Conservation (phyloP, 2,888 invertebrate species). For the Melieria crassipennis region DNA sequence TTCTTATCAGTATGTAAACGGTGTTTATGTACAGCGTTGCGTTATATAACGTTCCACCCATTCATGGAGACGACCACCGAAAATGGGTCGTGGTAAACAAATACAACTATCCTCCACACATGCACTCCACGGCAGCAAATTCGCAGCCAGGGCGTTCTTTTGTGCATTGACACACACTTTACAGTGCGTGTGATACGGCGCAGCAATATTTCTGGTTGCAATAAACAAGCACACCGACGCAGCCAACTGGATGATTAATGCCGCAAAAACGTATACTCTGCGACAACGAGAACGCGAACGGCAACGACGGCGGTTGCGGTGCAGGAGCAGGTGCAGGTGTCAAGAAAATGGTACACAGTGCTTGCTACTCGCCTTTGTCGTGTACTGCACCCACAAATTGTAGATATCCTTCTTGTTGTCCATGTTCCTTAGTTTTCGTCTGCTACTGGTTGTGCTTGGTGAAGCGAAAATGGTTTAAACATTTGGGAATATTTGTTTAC, state of each 20-base stretch:
- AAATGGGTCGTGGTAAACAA: background rate
- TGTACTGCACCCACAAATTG: conserved; percentile 69
- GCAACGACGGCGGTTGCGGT: too few relatives aligned
- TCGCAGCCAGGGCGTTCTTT: too few relatives aligned
- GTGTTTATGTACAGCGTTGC: conserved; percentile 22
- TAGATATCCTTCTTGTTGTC: conserved; percentile 68
- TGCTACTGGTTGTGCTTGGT: conserved; percentile 17
- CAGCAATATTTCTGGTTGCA: too few relatives aligned
- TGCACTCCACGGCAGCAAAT: too few relatives aligned
- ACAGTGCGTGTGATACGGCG: too few relatives aligned
- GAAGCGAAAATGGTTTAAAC: conserved; percentile 26
- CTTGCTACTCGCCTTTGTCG: conserved; percentile 62
- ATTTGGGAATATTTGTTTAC: conserved; percentile 33
- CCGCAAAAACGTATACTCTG: conserved; percentile 21
- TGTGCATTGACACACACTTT: too few relatives aligned
- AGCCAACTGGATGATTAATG: conserved; percentile 25
- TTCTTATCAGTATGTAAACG: conserved; percentile 32
- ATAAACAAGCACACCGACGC: too few relatives aligned
- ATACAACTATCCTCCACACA: too few relatives aligned
- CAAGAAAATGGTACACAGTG: background rate
- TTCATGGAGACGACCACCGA: background rate
- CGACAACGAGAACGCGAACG: background rate
- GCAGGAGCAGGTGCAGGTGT: too few relatives aligned
- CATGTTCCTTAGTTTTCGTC: conserved; percentile 46
- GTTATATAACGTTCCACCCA: conserved; percentile 17